Conservation (phyloP, 2,888 invertebrate species). For the Pristionchus exspectatus region DNA sequence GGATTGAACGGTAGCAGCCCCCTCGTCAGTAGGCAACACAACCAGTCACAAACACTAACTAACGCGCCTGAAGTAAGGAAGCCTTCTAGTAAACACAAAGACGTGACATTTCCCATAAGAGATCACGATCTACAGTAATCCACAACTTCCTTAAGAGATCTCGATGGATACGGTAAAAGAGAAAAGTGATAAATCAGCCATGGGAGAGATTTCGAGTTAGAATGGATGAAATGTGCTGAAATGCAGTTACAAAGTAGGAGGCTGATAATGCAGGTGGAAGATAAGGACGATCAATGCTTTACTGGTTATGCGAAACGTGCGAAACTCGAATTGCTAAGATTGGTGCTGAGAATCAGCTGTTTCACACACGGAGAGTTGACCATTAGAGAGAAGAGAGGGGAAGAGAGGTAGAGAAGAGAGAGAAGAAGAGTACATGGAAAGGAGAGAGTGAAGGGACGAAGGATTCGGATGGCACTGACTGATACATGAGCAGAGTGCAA, state of each 20-base stretch:
- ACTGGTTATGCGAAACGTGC: background rate
- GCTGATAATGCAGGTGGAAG: background rate
- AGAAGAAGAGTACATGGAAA: slow-evolving; percentile 11
- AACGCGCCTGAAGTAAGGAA: background rate
- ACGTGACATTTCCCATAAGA: slow-evolving; percentile 14
- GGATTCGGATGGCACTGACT: slow-evolving; percentile 43
- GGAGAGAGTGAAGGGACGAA: slow-evolving; percentile 1
- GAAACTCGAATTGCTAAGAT: background rate
- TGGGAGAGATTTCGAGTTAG: background rate
- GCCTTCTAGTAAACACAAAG: slow-evolving; percentile 1
- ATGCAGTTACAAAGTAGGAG: background rate
- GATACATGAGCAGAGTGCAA: slow-evolving; percentile 3
- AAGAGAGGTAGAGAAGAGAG: background rate
- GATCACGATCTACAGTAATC: background rate
- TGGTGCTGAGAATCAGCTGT: slow-evolving; percentile 15
- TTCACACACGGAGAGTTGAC: slow-evolving; percentile 13
- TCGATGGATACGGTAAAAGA: background rate
- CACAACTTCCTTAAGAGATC: background rate
- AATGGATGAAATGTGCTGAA: background rate
- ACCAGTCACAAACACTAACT: slow-evolving; percentile 4
- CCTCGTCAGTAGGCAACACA: slow-evolving; percentile 23
- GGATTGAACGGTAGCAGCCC: slow-evolving; percentile 29
- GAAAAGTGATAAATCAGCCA: background rate
- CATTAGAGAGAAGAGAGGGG: background rate
- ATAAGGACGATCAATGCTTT: background rate